Base-by-base conservation (phyloP, 1,140 invertebrate species). In the Drosophila hydei region DNA sequence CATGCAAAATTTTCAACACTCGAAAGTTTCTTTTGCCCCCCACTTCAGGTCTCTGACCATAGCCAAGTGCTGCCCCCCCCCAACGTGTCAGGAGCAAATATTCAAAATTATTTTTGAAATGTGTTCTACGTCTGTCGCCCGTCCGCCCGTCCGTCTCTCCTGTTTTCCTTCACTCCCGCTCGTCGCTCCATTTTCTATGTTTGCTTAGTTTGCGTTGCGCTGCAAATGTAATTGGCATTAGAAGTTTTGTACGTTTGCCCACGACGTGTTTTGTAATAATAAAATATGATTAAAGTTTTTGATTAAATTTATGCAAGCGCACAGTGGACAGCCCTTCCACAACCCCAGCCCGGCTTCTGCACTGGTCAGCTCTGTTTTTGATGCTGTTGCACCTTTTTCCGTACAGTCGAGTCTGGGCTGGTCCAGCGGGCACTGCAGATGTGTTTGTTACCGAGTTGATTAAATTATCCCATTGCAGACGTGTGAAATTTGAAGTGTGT, bases 271-370 rank as follows among this genome's bases (percentile, higher is more conserved):
- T 89, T 88, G 84, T 88, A 89, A 89, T 88, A 89, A 88, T 88
- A 88, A 88, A 88, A 89, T 88, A 88, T 88, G 83, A 88, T 88
- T 88, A 88, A 88, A 88, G 83, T 88, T 88, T 88, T 89, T 88
- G 83, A 88, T 88, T 88, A 88, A 88, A 88, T 88, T 88, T 88
- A 88, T 88, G 84, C 84, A 74, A 73, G 72, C 81, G 73, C 81
- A 78, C 79, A 72, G 48, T 67, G 65, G 71, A 36, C 55, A 47
- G 47, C 38, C 45, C 50, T 30, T 38, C 11, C 9, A 18, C 51
- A 30, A n/a, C 38, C 48, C 30, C 38, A 23, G 27, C 23, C 51
- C 45, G 30, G 55, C 43, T 30, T 47, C 25, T 47, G 27, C 43
- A 30, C 27, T 69, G 74, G 59, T 71, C 71, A 64, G 70, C 54